Evolutionary conservation across 2,113 vertebrate species (phyloP).

Genomic region (Tapirus terrestris): DNA sequence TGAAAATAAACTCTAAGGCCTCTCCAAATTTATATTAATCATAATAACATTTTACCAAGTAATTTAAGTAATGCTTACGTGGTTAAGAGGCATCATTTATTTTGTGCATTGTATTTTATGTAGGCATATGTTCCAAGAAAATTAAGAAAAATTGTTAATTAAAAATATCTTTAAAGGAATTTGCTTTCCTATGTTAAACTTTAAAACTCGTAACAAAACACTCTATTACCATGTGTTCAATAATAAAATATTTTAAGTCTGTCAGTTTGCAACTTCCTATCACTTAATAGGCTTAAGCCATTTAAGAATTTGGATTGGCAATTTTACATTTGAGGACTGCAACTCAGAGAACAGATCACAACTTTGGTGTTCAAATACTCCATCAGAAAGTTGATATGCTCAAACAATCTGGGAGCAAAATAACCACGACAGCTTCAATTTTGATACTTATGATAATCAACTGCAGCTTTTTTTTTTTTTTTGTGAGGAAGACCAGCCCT

Average conservation of each 20-base stretch:
- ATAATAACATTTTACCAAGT: background rate
- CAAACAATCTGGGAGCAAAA: slow-evolving; percentile 10
- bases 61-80: background rate
- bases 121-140: background rate
- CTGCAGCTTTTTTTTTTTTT: background rate
- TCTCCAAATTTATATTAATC: background rate
- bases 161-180: slow-evolving; percentile 11
- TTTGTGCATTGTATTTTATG: background rate
- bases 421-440: background rate
- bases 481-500: no score
- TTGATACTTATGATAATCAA: slow-evolving; percentile 59
- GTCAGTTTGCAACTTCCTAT: background rate
- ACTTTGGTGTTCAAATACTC: background rate
- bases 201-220: background rate
- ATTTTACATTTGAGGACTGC: background rate
- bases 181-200: background rate
- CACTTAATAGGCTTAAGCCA: background rate
- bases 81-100: background rate
- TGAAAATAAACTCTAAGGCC: background rate
- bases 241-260: slow-evolving; percentile 5
- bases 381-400: background rate
- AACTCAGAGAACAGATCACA: background rate
- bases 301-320: background rate
- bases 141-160: background rate
- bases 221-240: background rate